Evolutionary conservation across 2,888 invertebrate genomes (phyloP).

Genomic region (Empis livida): DNA sequence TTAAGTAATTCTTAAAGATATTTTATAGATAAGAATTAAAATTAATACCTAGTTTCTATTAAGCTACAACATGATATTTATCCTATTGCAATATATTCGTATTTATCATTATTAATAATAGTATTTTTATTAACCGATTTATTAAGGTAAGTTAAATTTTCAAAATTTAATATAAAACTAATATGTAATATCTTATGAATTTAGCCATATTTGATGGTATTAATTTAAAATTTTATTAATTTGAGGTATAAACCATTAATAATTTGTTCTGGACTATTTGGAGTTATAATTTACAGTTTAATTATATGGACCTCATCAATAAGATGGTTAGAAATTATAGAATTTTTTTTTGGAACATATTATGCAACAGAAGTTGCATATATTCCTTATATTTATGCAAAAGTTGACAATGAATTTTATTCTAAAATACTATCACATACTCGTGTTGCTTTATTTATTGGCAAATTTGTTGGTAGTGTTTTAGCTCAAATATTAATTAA

Average conservation of each 20-base stretch:
- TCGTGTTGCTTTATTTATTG: conserved; percentile 53
- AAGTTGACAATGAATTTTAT: conserved; percentile 56
- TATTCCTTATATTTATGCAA: conserved; percentile 88
- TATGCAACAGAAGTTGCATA: conserved; percentile 87
- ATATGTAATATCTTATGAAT: too few relatives aligned
- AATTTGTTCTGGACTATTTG: conserved; percentile 55
- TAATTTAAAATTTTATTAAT: neutral
- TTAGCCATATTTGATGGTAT: too few relatives aligned
- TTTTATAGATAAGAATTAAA: too few relatives aligned
- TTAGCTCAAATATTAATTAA: conserved; percentile 51
- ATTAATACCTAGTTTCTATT: neutral
- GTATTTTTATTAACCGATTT: conserved; percentile 78
- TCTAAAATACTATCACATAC: conserved; percentile 62
- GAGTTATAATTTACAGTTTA: conserved; percentile 61
- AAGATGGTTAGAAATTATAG: conserved; percentile 52
- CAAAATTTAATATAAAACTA: too few relatives aligned
- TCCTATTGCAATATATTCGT: conserved; percentile 77
- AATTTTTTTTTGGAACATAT: conserved; percentile 69
- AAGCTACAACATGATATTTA: conserved; percentile 68
- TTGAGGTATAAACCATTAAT: conserved; percentile 75
- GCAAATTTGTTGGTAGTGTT: conserved; percentile 52
- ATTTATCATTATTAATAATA: conserved; percentile 58
- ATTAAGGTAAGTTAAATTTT: conserved; percentile 27
- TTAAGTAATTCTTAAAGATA: neutral
- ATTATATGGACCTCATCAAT: conserved; percentile 65